phyloP scores from a whole-genome alignment of 2,888 invertebrate species.

The Cancer borealis region DNA sequence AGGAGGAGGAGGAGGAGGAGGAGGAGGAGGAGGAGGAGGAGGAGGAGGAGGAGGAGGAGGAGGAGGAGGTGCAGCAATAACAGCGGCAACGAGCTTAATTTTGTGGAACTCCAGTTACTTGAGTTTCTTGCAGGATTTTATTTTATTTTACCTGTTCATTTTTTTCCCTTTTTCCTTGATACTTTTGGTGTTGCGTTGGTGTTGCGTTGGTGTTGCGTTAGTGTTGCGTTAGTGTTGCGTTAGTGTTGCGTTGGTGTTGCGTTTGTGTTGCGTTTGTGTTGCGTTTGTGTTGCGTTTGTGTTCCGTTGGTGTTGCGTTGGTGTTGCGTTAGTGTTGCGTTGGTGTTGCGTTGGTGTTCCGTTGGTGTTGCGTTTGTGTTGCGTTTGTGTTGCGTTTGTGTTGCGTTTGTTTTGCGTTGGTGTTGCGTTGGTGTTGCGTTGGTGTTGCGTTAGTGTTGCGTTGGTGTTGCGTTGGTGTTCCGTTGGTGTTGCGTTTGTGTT shows the following conservation, averaged over 20 bases:
- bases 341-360: too few species aligned
- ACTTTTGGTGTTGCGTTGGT: not conserved
- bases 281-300: too few species aligned
- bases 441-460: too few species aligned
- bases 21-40: not conserved
- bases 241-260: not conserved
- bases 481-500: too few species aligned
- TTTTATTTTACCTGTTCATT: not conserved
- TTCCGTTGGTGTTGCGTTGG: too few species aligned
- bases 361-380: too few species aligned
- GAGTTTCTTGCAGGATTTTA: not conserved
- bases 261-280: too few species aligned
- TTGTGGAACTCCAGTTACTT: not conserved
- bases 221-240: not conserved
- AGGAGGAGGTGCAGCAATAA: not conserved
- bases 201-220: not conserved
- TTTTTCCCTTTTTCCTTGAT: not conserved
- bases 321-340: too few species aligned
- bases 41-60: not conserved
- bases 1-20: not conserved
- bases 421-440: too few species aligned
- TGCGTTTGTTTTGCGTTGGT: too few species aligned
- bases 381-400: too few species aligned
- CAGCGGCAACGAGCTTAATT: not conserved
- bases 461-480: too few species aligned